Evolutionary conservation across 1,140 invertebrate genomes (phyloP).

Genomic region (Diploscapter pachys): DNA sequence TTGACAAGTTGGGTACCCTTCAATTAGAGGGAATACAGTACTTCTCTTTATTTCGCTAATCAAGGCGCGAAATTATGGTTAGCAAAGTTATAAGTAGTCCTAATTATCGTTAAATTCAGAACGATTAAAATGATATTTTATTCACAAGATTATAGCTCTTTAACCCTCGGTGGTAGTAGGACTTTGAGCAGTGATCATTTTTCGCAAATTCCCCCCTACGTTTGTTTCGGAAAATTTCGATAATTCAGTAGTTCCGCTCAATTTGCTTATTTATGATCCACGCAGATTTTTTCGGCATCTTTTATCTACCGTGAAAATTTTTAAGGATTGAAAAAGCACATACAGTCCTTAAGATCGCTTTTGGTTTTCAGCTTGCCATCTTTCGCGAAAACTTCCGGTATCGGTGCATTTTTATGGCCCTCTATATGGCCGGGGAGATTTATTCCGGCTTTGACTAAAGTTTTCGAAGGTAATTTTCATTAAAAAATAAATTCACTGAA

Average conservation of each 20-base stretch:
- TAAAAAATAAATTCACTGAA: slow-evolving; percentile 19
- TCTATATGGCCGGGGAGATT: slow-evolving; percentile 36
- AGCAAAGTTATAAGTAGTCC: too few relatives aligned
- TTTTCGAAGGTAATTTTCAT: background rate
- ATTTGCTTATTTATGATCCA: background rate
- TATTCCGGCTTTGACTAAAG: slow-evolving; percentile 26
- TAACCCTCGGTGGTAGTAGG: too few relatives aligned
- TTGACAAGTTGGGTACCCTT: too few relatives aligned
- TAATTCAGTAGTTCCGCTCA: too few relatives aligned
- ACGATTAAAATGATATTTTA: too few relatives aligned
- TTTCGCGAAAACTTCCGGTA: slow-evolving; percentile 37
- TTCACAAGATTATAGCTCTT: too few relatives aligned
- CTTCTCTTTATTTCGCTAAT: background rate
- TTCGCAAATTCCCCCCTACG: too few relatives aligned
- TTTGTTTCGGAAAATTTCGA: too few relatives aligned
- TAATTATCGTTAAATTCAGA: too few relatives aligned
- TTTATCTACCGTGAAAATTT: too few relatives aligned
- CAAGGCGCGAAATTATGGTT: background rate
- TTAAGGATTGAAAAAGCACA: slow-evolving; percentile 6
- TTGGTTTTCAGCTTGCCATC: slow-evolving; percentile 34
- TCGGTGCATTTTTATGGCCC: slow-evolving; percentile 44
- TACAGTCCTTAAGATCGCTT: slow-evolving; percentile 32
- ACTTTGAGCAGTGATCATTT: too few relatives aligned
- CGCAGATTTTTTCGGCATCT: too few relatives aligned
- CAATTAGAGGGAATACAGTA: background rate